Conservation (phyloP, 2,888 invertebrate genomes). For the Boloria euphrosyne region DNA sequence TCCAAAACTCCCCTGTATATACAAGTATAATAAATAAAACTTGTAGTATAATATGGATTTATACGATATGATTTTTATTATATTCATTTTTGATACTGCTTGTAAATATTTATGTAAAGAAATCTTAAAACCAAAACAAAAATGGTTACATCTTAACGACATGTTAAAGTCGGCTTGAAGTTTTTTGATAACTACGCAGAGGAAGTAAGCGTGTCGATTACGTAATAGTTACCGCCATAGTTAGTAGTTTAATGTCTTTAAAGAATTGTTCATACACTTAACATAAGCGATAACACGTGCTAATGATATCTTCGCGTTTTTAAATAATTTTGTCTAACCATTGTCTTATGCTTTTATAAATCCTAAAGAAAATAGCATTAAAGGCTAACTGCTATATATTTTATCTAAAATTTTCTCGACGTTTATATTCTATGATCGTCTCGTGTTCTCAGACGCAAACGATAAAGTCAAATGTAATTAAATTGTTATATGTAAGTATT, state of each 20-base stretch:
- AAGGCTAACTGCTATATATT: conserved; percentile 5
- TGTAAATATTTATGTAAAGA: background rate
- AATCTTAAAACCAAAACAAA: no score
- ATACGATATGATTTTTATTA: background rate
- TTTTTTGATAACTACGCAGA: no score
- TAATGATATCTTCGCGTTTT: no score
- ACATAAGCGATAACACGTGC: no score
- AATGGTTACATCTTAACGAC: no score
- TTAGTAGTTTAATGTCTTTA: no score
- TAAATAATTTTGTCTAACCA: no score
- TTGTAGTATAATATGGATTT: conserved; percentile 14
- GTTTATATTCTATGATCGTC: conserved; percentile 1
- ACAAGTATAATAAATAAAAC: conserved; percentile 19
- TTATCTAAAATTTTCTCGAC: conserved; percentile 12
- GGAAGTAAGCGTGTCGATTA: no score
- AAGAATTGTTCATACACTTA: no score
- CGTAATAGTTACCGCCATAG: no score
- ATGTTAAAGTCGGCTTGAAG: no score
- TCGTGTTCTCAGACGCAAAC: conserved; percentile 10
- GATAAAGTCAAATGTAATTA: conserved; percentile 7
- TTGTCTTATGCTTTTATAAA: no score
- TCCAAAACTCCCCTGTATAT: conserved; percentile 26
- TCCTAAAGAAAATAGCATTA: background rate
- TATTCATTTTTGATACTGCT: background rate
- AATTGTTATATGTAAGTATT: conserved; percentile 6